Conservation (phyloP, 2,888 invertebrate species). For the Labia minor region DNA sequence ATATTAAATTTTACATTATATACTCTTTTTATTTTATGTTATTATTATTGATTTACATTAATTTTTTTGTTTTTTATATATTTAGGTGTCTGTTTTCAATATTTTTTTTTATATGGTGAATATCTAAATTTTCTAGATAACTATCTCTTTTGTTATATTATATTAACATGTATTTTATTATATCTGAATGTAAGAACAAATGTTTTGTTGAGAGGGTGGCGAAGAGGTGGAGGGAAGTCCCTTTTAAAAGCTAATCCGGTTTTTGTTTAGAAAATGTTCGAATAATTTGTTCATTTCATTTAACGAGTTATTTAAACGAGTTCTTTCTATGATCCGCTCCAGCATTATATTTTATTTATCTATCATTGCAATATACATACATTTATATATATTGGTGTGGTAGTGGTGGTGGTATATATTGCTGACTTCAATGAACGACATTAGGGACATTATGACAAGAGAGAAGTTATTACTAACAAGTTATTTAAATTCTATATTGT, state of each 20-base stretch:
- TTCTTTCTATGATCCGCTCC: neutral
- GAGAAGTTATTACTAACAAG: neutral
- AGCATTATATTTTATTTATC: neutral
- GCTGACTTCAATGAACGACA: neutral
- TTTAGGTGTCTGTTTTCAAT: neutral
- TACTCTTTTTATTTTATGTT: no score
- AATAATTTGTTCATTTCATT: constrained; percentile 3
- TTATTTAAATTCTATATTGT: no score
- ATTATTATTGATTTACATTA: neutral
- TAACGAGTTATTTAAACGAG: constrained; percentile 1
- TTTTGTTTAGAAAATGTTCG: neutral
- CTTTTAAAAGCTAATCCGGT: neutral
- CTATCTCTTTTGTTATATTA: neutral
- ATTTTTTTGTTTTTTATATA: neutral
- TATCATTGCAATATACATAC: no score
- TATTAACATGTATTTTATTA: no score
- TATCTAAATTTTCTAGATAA: neutral
- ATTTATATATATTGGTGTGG: no score
- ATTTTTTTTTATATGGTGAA: neutral
- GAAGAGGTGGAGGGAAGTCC: no score
- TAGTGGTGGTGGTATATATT: no score
- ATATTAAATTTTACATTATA: no score
- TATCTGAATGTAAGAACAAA: neutral
- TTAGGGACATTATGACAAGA: neutral
- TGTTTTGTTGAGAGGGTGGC: neutral